Evolutionary conservation across 2,113 vertebrate species (phyloP).

Genomic region (Clinocottus analis): DNA sequence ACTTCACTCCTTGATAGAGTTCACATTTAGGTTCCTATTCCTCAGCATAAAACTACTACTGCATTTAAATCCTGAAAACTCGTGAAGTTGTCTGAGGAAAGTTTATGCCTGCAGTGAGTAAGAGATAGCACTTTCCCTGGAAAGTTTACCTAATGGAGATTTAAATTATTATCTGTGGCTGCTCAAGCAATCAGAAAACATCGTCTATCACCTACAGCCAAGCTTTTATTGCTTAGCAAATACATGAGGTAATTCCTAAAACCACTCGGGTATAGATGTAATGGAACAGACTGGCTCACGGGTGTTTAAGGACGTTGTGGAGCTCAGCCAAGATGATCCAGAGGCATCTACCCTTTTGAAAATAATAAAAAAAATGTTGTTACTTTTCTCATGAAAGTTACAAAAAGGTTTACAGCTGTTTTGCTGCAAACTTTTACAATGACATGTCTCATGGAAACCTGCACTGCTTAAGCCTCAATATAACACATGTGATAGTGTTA

Average conservation of each 20-base stretch:
- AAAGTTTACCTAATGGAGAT: conserved; percentile 40
- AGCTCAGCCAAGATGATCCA: neutral
- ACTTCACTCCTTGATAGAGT: conserved; percentile 33
- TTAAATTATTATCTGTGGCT: conserved; percentile 42
- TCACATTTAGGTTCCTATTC: conserved; percentile 43
- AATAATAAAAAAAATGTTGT: neutral
- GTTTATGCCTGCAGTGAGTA: conserved; percentile 19
- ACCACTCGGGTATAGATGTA: conserved; percentile 27
- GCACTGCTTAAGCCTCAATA: neutral
- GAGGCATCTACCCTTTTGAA: neutral
- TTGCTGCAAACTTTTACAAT: neutral
- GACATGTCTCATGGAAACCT: neutral
- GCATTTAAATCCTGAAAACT: conserved; percentile 38
- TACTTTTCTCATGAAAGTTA: conserved; percentile 7
- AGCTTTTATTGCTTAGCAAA: conserved; percentile 46
- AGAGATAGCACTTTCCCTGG: conserved; percentile 34
- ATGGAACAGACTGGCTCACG: conserved; percentile 9
- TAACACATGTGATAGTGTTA: neutral
- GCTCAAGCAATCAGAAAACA: conserved; percentile 47
- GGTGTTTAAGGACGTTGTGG: conserved; percentile 21
- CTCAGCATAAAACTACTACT: conserved; percentile 26
- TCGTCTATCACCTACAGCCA: conserved; percentile 22
- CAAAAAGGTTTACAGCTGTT: neutral
- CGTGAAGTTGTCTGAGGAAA: conserved; percentile 34
- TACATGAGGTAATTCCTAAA: conserved; percentile 26